A percentile compares a stretch with the other conserved stretches of the same genome.
These are phyloP conservation scores for Drosophila quasianomalipes DNA, from an alignment of 2,888 invertebrate genomes.

Conservation along the genomic window DNA sequence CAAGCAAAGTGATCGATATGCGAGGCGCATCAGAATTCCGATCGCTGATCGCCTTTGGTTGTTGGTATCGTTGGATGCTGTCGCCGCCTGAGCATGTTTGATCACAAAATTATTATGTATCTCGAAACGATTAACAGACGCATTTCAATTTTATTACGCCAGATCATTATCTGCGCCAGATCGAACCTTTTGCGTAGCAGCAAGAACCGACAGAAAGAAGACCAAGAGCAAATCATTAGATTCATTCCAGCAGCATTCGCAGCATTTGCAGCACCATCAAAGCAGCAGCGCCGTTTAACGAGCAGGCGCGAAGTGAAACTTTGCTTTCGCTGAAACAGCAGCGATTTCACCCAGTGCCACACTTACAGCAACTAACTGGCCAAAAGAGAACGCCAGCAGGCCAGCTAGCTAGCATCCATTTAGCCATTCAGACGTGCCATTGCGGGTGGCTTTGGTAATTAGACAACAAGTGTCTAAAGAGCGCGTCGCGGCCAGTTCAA, in stretches of 20 bases:
- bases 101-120: constrained; percentile 79
- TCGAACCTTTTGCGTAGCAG: constrained; percentile 46
- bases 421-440: constrained; percentile 60
- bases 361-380: constrained; percentile 50
- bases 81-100: constrained; percentile 54
- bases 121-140: constrained; percentile 77
- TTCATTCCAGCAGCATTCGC: constrained; percentile 43
- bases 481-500: constrained; percentile 64
- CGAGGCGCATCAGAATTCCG: constrained; percentile 40
- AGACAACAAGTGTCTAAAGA: constrained; percentile 75
- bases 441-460: constrained; percentile 79
- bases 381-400: constrained; percentile 44
- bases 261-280: constrained; percentile 53
- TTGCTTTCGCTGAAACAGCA: constrained; percentile 61
- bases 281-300: constrained; percentile 71
- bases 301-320: constrained; percentile 76
- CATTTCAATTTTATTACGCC: constrained; percentile 79
- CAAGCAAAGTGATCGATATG: constrained; percentile 70
- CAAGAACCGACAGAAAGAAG: constrained; percentile 18
- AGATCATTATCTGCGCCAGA: constrained; percentile 70
- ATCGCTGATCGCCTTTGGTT: constrained; percentile 31
- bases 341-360: constrained; percentile 77
- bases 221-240: constrained; percentile 69
- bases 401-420: background rate
- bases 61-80: constrained; percentile 18